A percentile compares a stretch with the other conserved stretches of the same genome.
These are phyloP conservation scores for Triplophysa tibetana DNA, from an alignment of 2,113 vertebrate species.

Conservation along the genomic window DNA sequence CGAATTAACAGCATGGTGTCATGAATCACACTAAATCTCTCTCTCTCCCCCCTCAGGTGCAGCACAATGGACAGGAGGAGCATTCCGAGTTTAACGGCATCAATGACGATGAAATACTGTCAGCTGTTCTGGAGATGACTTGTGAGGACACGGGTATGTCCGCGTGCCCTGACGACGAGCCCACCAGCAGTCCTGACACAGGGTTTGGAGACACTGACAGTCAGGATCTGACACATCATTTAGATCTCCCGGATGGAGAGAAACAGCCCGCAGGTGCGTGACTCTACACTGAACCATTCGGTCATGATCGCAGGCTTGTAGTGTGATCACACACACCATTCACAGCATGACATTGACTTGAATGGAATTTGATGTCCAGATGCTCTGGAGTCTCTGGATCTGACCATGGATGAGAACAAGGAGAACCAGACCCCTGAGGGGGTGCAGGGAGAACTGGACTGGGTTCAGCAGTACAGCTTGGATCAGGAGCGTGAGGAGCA, in stretches of 20 bases:
- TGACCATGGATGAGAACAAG: slow-evolving; percentile 97
- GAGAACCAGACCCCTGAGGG: slow-evolving; percentile 97
- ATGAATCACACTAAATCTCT: too few relatives aligned
- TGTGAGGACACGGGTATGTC: slow-evolving; percentile 76
- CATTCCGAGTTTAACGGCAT: slow-evolving; percentile 79
- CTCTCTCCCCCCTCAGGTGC: slow-evolving; percentile 18
- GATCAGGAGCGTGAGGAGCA: slow-evolving; percentile 95
- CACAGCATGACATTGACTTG: neutral
- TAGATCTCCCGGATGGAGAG: slow-evolving; percentile 80
- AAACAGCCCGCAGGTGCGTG: slow-evolving; percentile 78
- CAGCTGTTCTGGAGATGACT: slow-evolving; percentile 91
- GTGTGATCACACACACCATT: too few relatives aligned
- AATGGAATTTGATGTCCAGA: slow-evolving; percentile 52
- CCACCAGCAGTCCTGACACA: slow-evolving; percentile 89
- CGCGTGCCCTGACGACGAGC: slow-evolving; percentile 79
- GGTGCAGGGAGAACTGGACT: slow-evolving; percentile 88
- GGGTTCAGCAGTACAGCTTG: slow-evolving; percentile 92
- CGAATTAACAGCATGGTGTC: too few relatives aligned
- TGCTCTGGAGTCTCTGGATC: slow-evolving; percentile 70
- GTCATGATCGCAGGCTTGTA: too few relatives aligned
- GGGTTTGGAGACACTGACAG: slow-evolving; percentile 91
- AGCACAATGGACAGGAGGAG: slow-evolving; percentile 57
- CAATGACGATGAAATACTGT: slow-evolving; percentile 92
- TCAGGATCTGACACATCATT: slow-evolving; percentile 83
- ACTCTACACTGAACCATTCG: neutral